These are phyloP conservation scores for Typhlichthys eigenmanni DNA, from an alignment of 2,797 vertebrate genomes.

Conservation along the genomic window DNA sequence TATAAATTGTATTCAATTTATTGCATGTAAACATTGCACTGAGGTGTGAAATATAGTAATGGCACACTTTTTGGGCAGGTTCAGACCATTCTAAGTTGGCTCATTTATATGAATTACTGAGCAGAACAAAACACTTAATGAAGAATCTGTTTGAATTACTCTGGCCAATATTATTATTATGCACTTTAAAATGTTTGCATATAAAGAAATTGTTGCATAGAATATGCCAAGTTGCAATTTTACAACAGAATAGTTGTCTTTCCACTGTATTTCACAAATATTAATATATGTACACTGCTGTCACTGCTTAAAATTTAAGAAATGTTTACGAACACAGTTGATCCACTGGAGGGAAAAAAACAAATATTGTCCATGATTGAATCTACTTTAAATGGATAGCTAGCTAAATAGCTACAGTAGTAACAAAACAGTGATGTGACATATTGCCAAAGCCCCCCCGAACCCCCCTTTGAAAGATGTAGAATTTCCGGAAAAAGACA, in stretches of 20 bases:
- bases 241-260: conserved; percentile 11
- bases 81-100: conserved; percentile 5
- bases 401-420: too few relatives aligned
- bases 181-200: conserved; percentile 28
- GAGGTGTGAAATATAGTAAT: conserved; percentile 16
- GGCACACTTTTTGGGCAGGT: conserved; percentile 18
- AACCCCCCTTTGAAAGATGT: too few relatives aligned
- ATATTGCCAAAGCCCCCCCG: too few relatives aligned
- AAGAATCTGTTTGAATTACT: conserved; percentile 5
- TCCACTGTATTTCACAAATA: conserved; percentile 20
- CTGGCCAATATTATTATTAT: conserved; percentile 32
- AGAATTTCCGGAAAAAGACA: conserved; percentile 27
- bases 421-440: too few relatives aligned
- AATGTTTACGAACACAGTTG: too few relatives aligned
- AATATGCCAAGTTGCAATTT: neutral
- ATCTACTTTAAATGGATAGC: too few relatives aligned
- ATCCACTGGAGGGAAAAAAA: too few relatives aligned
- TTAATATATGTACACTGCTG: neutral
- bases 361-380: too few relatives aligned
- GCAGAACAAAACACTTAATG: conserved; percentile 1
- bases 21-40: neutral
- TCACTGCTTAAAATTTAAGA: too few relatives aligned
- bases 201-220: neutral
- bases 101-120: conserved; percentile 27
- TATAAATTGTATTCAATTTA: conserved; percentile 11